Conservation (phyloP, 1,140 invertebrate species). For the Theocolax elegans region DNA sequence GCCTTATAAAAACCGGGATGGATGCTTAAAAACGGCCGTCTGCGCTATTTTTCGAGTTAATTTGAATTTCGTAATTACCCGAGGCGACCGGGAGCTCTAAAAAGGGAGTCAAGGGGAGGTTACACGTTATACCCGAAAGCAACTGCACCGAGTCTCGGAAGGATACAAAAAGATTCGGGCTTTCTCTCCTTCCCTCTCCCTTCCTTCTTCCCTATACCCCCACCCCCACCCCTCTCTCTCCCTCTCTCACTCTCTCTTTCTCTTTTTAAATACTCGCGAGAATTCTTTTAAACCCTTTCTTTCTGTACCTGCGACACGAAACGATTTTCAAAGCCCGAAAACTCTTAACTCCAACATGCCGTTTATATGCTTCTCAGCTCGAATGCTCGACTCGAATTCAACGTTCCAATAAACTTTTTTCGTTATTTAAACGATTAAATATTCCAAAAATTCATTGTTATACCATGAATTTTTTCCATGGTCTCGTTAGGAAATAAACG, state of each 20-base stretch:
- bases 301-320: neutral
- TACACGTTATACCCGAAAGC: constrained; percentile 36
- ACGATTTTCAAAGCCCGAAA: constrained; percentile 29
- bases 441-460: no score
- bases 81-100: constrained; percentile 41
- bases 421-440: no score
- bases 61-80: constrained; percentile 70
- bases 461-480: no score
- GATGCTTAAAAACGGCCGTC: constrained; percentile 63
- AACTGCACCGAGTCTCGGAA: constrained; percentile 49
- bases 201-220: no score
- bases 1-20: constrained; percentile 62
- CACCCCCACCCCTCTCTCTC: no score
- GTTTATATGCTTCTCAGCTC: no score
- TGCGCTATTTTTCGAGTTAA: constrained; percentile 67
- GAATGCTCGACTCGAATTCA: no score
- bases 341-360: neutral
- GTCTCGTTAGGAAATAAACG: no score
- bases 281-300: constrained; percentile 55
- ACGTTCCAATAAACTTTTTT: no score
- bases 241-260: neutral
- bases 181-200: neutral
- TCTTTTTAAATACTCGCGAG: constrained; percentile 63
- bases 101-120: no score
- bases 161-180: constrained; percentile 61